Conservation (phyloP, 2,888 invertebrate genomes). For the Anarsia innoxiella region DNA sequence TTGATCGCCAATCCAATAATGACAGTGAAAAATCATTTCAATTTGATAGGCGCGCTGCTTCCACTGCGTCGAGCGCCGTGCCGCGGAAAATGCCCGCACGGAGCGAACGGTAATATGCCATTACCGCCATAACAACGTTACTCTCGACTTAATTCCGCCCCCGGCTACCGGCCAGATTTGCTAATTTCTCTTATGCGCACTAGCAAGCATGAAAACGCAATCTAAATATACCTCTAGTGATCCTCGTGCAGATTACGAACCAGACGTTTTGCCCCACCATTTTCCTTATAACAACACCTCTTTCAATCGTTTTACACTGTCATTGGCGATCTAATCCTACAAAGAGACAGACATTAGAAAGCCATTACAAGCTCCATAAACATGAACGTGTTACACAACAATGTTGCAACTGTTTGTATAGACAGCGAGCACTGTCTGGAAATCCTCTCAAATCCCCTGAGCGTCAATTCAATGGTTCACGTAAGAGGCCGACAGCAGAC, state of each 20-base stretch:
- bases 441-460: constrained; percentile 54
- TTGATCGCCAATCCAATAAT: constrained; percentile 53
- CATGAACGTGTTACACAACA: constrained; percentile 32
- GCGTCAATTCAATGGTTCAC: constrained; percentile 49
- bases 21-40: constrained; percentile 63
- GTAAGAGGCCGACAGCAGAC: constrained; percentile 44
- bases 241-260: not conserved
- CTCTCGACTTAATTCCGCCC: constrained; percentile 67
- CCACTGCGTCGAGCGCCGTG: no score
- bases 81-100: constrained; percentile 53
- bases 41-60: constrained; percentile 45
- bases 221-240: constrained; percentile 20
- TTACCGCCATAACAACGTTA: constrained; percentile 67
- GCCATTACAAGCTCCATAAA: constrained; percentile 29
- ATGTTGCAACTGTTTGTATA: constrained; percentile 30
- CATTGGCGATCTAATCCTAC: constrained; percentile 11
- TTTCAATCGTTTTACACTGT: constrained; percentile 5
- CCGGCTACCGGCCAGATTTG: constrained; percentile 48
- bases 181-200: constrained; percentile 46
- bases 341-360: constrained; percentile 20
- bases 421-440: constrained; percentile 39
- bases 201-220: constrained; percentile 28
- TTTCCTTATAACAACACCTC: not conserved
- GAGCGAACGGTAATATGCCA: constrained; percentile 57
- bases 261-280: not conserved